phyloP scores from a whole-genome alignment of 2,888 invertebrate species.

The Apomyelois bistriatella region DNA sequence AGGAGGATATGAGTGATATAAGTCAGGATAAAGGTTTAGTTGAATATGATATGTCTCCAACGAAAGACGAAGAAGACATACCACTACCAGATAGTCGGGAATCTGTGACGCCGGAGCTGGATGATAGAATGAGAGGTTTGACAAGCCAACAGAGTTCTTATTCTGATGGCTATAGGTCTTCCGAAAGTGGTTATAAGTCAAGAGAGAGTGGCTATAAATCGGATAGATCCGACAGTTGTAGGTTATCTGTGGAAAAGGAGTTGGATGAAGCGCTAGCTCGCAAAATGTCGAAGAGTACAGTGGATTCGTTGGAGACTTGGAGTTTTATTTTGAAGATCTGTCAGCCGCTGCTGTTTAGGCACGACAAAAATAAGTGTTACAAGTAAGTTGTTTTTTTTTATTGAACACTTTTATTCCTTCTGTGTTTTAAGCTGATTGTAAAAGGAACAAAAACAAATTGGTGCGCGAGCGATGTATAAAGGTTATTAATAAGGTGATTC shows the following conservation, averaged over 20 bases:
- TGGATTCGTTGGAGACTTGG: slow-evolving; percentile 67
- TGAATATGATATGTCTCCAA: slow-evolving; percentile 66
- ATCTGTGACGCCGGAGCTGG: slow-evolving; percentile 62
- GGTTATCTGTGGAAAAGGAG: slow-evolving; percentile 51
- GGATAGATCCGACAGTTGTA: slow-evolving; percentile 25
- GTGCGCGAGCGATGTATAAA: too few relatives aligned
- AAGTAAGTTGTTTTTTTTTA: slow-evolving; percentile 43
- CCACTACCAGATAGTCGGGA: slow-evolving; percentile 24
- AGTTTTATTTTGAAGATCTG: slow-evolving; percentile 70
- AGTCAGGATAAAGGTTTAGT: slow-evolving; percentile 64
- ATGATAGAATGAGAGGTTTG: slow-evolving; percentile 41
- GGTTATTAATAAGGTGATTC: too few relatives aligned
- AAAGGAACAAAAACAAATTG: too few relatives aligned
- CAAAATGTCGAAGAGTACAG: slow-evolving; percentile 50
- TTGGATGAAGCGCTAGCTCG: slow-evolving; percentile 32
- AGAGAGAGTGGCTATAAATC: slow-evolving; percentile 33
- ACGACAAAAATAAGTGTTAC: slow-evolving; percentile 68
- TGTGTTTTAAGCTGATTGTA: too few relatives aligned
- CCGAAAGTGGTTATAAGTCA: slow-evolving; percentile 40
- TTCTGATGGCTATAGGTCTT: slow-evolving; percentile 49
- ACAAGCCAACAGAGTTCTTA: slow-evolving; percentile 44
- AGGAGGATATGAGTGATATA: slow-evolving; percentile 53
- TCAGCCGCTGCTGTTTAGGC: slow-evolving; percentile 66
- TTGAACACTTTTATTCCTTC: too few relatives aligned
- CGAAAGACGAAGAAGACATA: slow-evolving; percentile 38